A percentile compares a stretch with the other conserved stretches of the same genome.
phyloP scores from a whole-genome alignment of 2,888 invertebrate species.

The Incurvaria masculella region DNA sequence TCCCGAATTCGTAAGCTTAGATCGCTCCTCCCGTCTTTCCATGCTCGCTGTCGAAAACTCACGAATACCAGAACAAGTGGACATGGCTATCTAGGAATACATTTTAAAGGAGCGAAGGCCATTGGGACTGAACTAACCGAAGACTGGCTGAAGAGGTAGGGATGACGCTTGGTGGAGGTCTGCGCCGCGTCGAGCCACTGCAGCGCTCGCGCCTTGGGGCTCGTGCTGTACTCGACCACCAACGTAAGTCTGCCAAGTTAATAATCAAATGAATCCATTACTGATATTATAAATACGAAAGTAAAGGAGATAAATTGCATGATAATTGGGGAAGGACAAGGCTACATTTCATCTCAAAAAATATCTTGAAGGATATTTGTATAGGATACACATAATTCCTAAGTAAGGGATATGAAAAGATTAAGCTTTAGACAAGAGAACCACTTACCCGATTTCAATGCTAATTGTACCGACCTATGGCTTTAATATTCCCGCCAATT shows the following conservation, averaged over 20 bases:
- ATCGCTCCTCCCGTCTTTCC: no score
- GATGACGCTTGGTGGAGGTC: constrained; percentile 82
- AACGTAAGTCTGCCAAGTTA: constrained; percentile 46
- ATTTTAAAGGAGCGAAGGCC: no score
- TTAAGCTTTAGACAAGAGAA: no score
- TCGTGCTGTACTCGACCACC: constrained; percentile 72
- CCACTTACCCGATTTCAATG: no score
- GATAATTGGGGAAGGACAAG: constrained; percentile 20
- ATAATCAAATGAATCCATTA: no score
- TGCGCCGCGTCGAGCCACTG: constrained; percentile 88
- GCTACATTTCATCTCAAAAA: constrained; percentile 8
- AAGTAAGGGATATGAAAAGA: neutral
- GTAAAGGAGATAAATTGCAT: no score
- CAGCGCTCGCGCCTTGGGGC: constrained; percentile 75
- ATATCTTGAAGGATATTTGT: neutral
- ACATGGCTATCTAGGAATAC: constrained; percentile 1
- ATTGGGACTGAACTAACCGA: constrained; percentile 49
- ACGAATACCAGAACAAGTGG: constrained; percentile 12
- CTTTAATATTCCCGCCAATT: no score
- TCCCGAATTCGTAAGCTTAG: no score
- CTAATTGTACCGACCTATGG: no score
- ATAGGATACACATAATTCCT: neutral
- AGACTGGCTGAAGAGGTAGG: constrained; percentile 84
- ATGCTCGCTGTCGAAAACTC: no score
- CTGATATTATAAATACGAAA: no score